These are phyloP conservation scores for Drosophila antonietae DNA, from an alignment of 2,888 invertebrate genomes.

Conservation along the genomic window DNA sequence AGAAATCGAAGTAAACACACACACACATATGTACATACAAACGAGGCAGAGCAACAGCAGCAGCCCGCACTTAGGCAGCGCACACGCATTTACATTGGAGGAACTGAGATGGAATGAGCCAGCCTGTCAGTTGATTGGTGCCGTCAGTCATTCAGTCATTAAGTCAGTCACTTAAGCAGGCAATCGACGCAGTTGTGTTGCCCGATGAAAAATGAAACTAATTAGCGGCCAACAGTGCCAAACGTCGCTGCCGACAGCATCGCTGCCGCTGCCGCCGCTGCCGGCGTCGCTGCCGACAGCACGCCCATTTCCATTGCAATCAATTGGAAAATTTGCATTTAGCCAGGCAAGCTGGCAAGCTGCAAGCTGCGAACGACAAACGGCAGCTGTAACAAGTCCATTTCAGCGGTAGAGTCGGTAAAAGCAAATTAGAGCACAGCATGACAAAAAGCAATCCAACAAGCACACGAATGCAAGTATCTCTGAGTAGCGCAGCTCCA, in stretches of 20 bases:
- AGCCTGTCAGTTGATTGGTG: slow-evolving; percentile 38
- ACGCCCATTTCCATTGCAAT: slow-evolving; percentile 70
- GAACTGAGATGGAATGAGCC: slow-evolving; percentile 7
- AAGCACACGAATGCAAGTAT: slow-evolving; percentile 26
- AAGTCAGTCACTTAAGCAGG: slow-evolving; percentile 59
- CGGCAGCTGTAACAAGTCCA: slow-evolving; percentile 60
- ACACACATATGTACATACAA: slow-evolving; percentile 5
- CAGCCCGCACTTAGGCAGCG: slow-evolving; percentile 28
- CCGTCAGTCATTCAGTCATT: slow-evolving; percentile 54
- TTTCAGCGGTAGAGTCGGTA: slow-evolving; percentile 52
- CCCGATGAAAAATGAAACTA: slow-evolving; percentile 72
- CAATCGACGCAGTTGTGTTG: slow-evolving; percentile 56
- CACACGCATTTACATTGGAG: slow-evolving; percentile 7
- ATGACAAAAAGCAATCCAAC: slow-evolving; percentile 61
- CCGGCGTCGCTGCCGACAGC: slow-evolving; percentile 17
- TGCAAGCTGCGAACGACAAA: slow-evolving; percentile 29
- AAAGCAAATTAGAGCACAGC: slow-evolving; percentile 68
- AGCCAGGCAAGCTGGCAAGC: slow-evolving; percentile 42
- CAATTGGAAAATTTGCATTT: slow-evolving; percentile 81
- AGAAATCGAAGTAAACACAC: slow-evolving; percentile 34
- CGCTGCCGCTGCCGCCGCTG: slow-evolving; percentile 8
- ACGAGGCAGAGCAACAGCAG: neutral
- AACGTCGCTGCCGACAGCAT: slow-evolving; percentile 19
- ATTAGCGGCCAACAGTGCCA: slow-evolving; percentile 62
- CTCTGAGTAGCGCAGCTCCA: slow-evolving; percentile 17